These are phyloP conservation scores for Philantomba maxwellii DNA, from an alignment of 2,113 vertebrate genomes.

Conservation along the genomic window DNA sequence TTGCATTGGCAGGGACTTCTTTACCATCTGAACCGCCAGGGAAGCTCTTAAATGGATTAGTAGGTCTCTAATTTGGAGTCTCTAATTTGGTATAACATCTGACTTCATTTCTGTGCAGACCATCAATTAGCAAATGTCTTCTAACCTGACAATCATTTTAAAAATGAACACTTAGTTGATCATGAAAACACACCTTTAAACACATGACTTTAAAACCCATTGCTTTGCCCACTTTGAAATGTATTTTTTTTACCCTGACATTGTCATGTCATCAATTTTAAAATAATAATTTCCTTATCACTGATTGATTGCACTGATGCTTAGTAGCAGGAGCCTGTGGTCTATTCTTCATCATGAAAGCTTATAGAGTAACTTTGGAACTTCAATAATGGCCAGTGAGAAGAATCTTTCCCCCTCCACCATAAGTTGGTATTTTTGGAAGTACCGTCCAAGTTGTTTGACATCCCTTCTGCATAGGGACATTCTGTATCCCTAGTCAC, in stretches of 20 bases:
- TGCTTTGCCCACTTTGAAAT: background rate
- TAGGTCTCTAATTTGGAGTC: background rate
- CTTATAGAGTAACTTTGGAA: slow-evolving; percentile 39
- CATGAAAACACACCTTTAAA: background rate
- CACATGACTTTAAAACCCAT: background rate
- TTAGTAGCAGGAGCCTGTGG: background rate
- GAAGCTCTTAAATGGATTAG: background rate
- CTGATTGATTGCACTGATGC: background rate
- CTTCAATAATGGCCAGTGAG: background rate
- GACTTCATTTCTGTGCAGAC: background rate
- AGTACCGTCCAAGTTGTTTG: background rate
- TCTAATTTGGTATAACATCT: background rate
- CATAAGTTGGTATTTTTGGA: background rate
- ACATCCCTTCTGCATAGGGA: background rate
- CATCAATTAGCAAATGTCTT: background rate
- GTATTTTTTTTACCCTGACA: background rate
- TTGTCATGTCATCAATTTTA: background rate
- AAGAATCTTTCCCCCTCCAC: background rate
- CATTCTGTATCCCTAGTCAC: background rate
- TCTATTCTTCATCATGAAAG: slow-evolving; percentile 15
- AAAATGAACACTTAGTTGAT: background rate
- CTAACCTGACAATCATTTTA: background rate
- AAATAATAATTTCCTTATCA: background rate
- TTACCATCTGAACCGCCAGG: background rate
- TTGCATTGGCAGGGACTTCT: background rate